Conservation (phyloP, 2,113 vertebrate genomes). For the Calypte anna region DNA sequence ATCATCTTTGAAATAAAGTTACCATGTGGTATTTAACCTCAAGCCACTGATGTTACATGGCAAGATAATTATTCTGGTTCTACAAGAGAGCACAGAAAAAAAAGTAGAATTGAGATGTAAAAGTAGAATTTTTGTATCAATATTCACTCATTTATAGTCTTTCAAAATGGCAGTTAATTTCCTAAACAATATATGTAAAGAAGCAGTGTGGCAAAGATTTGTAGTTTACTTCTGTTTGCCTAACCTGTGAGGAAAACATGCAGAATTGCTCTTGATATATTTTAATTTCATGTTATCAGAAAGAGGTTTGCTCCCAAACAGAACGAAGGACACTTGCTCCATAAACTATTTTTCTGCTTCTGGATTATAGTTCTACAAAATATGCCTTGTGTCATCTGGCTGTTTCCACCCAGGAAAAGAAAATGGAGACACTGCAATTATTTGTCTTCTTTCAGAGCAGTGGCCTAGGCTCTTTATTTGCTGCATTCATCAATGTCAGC, state of each 20-base stretch:
- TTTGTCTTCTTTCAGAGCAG: background rate
- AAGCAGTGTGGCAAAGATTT: background rate
- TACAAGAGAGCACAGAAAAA: background rate
- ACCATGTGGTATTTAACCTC: background rate
- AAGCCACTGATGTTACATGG: background rate
- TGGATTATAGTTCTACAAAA: background rate
- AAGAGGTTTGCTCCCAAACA: background rate
- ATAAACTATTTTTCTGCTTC: background rate
- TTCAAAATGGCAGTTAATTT: background rate
- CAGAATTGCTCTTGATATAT: background rate
- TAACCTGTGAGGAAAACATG: background rate
- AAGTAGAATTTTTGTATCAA: background rate
- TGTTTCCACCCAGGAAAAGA: background rate
- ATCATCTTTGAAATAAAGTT: background rate
- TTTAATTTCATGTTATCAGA: background rate
- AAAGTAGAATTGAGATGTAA: background rate
- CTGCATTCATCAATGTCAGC: background rate
- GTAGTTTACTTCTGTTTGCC: background rate
- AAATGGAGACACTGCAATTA: background rate
- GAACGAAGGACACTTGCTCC: background rate
- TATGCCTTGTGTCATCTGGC: background rate
- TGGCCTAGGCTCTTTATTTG: background rate
- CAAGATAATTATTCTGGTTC: background rate
- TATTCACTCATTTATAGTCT: background rate
- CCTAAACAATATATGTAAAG: background rate